Base-by-base conservation (phyloP, 2,888 invertebrate species). In the Lumbricus terrestris region DNA sequence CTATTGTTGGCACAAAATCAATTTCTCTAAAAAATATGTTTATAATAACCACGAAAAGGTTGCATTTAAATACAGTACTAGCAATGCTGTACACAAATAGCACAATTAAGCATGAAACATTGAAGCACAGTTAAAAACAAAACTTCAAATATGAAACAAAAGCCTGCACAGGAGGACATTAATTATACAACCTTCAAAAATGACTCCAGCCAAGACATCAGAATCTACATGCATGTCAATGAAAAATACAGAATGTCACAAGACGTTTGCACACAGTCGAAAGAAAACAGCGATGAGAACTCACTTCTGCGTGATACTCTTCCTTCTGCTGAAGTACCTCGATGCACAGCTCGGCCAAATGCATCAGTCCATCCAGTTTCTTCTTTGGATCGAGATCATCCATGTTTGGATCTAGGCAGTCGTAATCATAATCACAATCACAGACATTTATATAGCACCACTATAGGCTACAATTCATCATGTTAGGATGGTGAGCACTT, bases 271-370 rank as follows among this genome's bases (percentile, higher is more conserved):
- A 8, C 29, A 54, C 3, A 6, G 29, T 29, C 54, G 11, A 69
- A 69, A 8, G 29, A 69, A 69, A 85, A 85, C 85, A 35, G 37
- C 85, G 23, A 37, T 1, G 11, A 20, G 33, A 29, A 54, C 96
- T 96, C 96, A 99, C 99, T 98, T 99, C 99, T 92, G 99, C 98
- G 95, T 99, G 99, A 95, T 99, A 98, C 95, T 99, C 99, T 96
- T 99, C 99, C 95, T 99, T 99, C 95, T 99, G 99, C 95, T 99
- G 99, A 92, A 99, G 96, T 88, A 99, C 96, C 95, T 99, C 99
- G 90, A 99, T 99, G 95, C 99, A 99, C 89, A 99, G 96, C 95
- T 99, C 99, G 29, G 99, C 98, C 93, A 99, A 96, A 95, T 98
- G 98, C 94, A 99, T 98, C 90, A 99, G 96, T 95, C 99, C 99